These are phyloP conservation scores for Andrena minutula DNA, from an alignment of 2,888 invertebrate species.

Conservation along the genomic window DNA sequence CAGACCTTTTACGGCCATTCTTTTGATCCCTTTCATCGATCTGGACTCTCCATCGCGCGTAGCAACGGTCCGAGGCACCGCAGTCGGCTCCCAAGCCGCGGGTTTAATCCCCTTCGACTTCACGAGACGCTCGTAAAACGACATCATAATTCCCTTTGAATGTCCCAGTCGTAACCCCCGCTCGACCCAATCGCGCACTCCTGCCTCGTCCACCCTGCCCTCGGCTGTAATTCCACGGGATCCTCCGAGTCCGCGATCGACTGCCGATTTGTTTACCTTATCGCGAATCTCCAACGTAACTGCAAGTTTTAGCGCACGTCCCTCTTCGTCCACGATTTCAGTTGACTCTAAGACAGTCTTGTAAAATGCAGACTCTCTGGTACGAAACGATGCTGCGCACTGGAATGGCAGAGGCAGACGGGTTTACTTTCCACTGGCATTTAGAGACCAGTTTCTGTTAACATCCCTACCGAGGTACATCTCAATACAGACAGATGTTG, in stretches of 20 bases:
- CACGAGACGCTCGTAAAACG: constrained; percentile 70
- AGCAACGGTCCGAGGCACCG: constrained; percentile 21
- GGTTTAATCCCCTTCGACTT: constrained; percentile 69
- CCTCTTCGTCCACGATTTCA: background rate
- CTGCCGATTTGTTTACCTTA: constrained; percentile 34
- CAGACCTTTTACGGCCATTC: constrained; percentile 58
- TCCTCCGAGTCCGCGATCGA: constrained; percentile 2
- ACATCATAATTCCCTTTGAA: constrained; percentile 66
- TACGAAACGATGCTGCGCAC: too few relatives aligned
- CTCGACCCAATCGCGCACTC: constrained; percentile 34
- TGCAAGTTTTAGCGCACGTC: too few relatives aligned
- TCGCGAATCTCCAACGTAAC: background rate
- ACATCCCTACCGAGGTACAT: too few relatives aligned
- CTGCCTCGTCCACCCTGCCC: background rate
- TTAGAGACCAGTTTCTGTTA: too few relatives aligned
- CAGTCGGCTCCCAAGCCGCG: constrained; percentile 40
- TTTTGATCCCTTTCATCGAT: constrained; percentile 65
- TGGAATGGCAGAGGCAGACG: too few relatives aligned
- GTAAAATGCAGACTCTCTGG: too few relatives aligned
- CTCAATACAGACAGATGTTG: too few relatives aligned
- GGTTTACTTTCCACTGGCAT: too few relatives aligned
- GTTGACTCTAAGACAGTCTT: too few relatives aligned
- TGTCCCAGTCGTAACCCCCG: constrained; percentile 56
- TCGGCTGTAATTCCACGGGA: constrained; percentile 27
- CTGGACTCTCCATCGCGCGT: constrained; percentile 26